phyloP scores from a whole-genome alignment of 2,888 invertebrate species.

The Dynastes grantii region DNA sequence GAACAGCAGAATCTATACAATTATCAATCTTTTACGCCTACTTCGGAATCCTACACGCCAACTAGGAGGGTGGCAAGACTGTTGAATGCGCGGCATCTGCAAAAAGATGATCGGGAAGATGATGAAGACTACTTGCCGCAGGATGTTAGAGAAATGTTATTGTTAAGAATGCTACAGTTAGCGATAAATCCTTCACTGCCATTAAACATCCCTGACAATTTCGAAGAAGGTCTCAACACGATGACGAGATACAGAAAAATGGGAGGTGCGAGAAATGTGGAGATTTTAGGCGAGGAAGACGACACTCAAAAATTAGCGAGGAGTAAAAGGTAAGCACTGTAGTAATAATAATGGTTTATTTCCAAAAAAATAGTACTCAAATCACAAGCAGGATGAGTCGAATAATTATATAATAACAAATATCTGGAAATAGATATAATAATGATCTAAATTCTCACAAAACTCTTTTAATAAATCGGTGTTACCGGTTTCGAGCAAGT shows the following conservation, averaged over 20 bases:
- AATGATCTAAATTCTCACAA: too few species aligned
- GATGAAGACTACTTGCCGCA: conserved; percentile 77
- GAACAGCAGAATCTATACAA: conserved; percentile 58
- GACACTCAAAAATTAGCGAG: conserved; percentile 62
- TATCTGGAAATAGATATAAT: too few species aligned
- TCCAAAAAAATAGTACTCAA: too few species aligned
- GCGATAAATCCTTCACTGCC: conserved; percentile 78
- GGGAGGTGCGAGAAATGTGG: conserved; percentile 80
- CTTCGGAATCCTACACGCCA: conserved; percentile 62
- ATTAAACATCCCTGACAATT: conserved; percentile 62
- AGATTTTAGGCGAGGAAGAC: conserved; percentile 78
- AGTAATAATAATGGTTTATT: background rate
- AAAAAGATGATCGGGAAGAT: conserved; percentile 62
- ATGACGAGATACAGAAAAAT: conserved; percentile 73
- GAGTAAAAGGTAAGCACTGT: conserved; percentile 29
- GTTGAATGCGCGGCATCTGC: conserved; percentile 54
- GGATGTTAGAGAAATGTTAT: conserved; percentile 80
- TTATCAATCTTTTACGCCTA: conserved; percentile 50
- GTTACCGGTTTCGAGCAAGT: too few species aligned
- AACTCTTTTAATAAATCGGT: too few species aligned
- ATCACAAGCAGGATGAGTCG: too few species aligned
- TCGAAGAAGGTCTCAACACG: conserved; percentile 66
- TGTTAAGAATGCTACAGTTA: conserved; percentile 81
- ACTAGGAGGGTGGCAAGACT: conserved; percentile 65
- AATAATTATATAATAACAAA: too few species aligned